These are phyloP conservation scores for Perca fluviatilis DNA, from an alignment of 2,113 vertebrate genomes.

Conservation along the genomic window DNA sequence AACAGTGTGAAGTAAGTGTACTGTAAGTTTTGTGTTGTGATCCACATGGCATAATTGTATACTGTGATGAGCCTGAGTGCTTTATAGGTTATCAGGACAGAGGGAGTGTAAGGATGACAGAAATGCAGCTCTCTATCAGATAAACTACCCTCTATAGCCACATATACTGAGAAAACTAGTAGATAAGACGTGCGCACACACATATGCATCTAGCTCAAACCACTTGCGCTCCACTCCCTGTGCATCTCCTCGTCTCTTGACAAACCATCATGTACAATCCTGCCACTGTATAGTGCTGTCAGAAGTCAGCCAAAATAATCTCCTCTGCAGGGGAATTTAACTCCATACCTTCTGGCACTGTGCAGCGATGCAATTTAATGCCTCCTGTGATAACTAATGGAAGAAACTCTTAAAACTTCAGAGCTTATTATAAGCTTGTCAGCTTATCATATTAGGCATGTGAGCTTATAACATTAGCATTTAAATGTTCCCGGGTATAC, in stretches of 20 bases:
- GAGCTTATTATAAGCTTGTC: slow-evolving; percentile 90
- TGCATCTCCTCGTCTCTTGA: slow-evolving; percentile 67
- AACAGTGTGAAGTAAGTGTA: neutral
- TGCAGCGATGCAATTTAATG: slow-evolving; percentile 83
- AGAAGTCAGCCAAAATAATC: slow-evolving; percentile 83
- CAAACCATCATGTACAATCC: slow-evolving; percentile 79
- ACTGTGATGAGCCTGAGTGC: slow-evolving; percentile 21
- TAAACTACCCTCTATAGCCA: slow-evolving; percentile 39
- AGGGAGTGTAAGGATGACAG: slow-evolving; percentile 36
- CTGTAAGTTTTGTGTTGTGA: slow-evolving; percentile 7
- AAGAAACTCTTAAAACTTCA: slow-evolving; percentile 88
- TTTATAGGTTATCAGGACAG: slow-evolving; percentile 40
- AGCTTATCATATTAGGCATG: slow-evolving; percentile 90
- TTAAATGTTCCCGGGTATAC: slow-evolving; percentile 85
- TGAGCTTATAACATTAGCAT: slow-evolving; percentile 91
- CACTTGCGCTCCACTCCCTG: slow-evolving; percentile 36
- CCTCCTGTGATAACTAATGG: slow-evolving; percentile 86
- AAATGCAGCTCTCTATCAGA: slow-evolving; percentile 35
- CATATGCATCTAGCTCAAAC: slow-evolving; percentile 37
- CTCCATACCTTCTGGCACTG: slow-evolving; percentile 84
- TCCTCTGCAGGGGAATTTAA: slow-evolving; percentile 84
- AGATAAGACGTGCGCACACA: slow-evolving; percentile 43
- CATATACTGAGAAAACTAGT: slow-evolving; percentile 41
- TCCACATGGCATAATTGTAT: slow-evolving; percentile 6
- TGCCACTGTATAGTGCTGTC: slow-evolving; percentile 79